These are phyloP conservation scores for Ctenicera cuprea DNA, from an alignment of 2,888 invertebrate species.

Conservation along the genomic window DNA sequence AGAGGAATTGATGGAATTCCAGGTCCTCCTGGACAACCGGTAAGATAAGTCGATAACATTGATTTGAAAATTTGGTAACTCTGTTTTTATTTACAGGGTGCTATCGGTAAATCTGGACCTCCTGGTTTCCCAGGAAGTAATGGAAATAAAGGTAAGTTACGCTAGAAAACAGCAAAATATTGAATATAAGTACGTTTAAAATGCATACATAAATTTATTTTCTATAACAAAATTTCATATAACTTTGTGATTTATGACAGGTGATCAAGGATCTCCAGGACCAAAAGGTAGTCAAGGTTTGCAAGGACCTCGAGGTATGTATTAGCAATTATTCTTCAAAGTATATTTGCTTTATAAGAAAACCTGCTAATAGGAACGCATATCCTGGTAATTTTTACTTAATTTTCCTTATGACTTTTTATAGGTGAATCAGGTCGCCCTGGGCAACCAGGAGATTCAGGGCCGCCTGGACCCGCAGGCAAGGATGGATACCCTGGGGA, in stretches of 20 bases:
- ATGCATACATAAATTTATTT: no score
- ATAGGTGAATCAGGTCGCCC: conserved; percentile 85
- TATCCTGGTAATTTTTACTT: no score
- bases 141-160: conserved; percentile 81
- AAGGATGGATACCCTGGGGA: conserved; percentile 88
- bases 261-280: conserved; percentile 84
- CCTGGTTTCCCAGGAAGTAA: conserved; percentile 90
- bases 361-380: neutral
- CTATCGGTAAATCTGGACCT: conserved; percentile 87
- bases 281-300: conserved; percentile 88
- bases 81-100: conserved; percentile 76
- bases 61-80: conserved; percentile 8
- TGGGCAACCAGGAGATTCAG: conserved; percentile 85
- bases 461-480: conserved; percentile 84
- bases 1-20: conserved; percentile 87
- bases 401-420: neutral
- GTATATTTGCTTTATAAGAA: no score
- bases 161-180: no score
- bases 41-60: conserved; percentile 66
- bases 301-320: conserved; percentile 83
- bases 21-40: conserved; percentile 85
- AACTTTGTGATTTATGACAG: conserved; percentile 2
- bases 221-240: no score
- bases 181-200: no score
- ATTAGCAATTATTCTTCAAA: neutral